These are phyloP conservation scores for Colossoma macropomum DNA, from an alignment of 2,113 vertebrate genomes.

Conservation along the genomic window DNA sequence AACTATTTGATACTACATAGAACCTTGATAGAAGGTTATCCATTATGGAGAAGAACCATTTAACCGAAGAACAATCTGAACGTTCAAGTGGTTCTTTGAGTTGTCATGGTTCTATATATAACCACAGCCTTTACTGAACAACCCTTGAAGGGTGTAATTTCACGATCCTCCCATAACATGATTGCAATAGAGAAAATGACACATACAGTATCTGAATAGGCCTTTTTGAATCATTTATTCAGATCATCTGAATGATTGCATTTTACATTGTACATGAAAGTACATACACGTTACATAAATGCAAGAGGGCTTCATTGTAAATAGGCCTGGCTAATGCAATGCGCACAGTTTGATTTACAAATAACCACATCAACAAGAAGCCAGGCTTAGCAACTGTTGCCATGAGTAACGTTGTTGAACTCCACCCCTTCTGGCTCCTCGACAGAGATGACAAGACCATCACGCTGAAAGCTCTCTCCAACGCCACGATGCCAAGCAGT, in stretches of 20 bases:
- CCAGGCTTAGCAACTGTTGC: conserved; percentile 81
- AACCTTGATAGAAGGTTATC: background rate
- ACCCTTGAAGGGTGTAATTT: background rate
- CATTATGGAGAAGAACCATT: background rate
- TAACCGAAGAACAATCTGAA: too few relatives aligned
- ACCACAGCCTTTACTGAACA: background rate
- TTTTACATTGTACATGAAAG: conserved; percentile 5
- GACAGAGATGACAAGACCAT: conserved; percentile 75
- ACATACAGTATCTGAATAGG: background rate
- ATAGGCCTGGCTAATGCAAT: conserved; percentile 44
- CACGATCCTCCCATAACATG: conserved; percentile 6
- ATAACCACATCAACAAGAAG: conserved; percentile 46
- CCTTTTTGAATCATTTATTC: conserved; percentile 40
- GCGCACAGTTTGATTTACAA: conserved; percentile 41
- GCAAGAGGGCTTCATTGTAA: background rate
- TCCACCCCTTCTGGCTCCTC: conserved; percentile 76
- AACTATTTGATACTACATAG: background rate
- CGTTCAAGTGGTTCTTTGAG: background rate
- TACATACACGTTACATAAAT: conserved; percentile 28
- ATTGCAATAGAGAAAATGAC: conserved; percentile 22
- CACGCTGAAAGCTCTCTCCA: conserved; percentile 74
- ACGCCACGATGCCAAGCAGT: conserved; percentile 62
- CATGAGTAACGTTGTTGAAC: conserved; percentile 77
- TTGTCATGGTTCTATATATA: background rate
- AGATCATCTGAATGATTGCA: background rate